These are phyloP conservation scores for Hemibagrus guttatus DNA, from an alignment of 2,797 vertebrate species.

Conservation along the genomic window DNA sequence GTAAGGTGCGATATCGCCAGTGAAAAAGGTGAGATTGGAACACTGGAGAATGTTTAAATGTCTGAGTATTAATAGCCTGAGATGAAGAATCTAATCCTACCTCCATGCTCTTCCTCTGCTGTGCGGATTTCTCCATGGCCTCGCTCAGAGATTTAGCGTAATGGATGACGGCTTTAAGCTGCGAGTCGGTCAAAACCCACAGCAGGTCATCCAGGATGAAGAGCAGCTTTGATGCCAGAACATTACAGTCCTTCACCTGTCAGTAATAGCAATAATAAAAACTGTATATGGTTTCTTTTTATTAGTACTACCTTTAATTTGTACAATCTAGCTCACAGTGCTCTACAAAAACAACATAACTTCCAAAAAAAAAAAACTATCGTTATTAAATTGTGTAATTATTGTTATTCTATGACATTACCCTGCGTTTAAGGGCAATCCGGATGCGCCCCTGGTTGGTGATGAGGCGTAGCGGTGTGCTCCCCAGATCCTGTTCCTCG, in stretches of 20 bases:
- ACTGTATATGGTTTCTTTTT: not conserved
- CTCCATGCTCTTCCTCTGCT: constrained; percentile 94
- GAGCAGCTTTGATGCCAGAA: constrained; percentile 92
- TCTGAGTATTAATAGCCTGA: not conserved
- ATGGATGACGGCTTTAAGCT: constrained; percentile 96
- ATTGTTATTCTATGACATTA: constrained; percentile 57
- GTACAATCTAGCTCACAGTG: not conserved
- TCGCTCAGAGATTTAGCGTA: constrained; percentile 96
- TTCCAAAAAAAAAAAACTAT: no score
- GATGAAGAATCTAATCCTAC: constrained; percentile 61
- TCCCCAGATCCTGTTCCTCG: constrained; percentile 87
- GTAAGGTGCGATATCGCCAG: not conserved
- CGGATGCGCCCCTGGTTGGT: constrained; percentile 96
- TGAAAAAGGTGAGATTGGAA: not conserved
- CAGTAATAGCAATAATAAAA: not conserved
- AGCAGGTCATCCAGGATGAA: constrained; percentile 95
- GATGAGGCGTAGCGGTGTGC: constrained; percentile 94
- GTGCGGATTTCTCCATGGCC: constrained; percentile 93
- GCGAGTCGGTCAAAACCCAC: constrained; percentile 97
- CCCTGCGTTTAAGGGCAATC: constrained; percentile 95
- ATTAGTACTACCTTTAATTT: not conserved
- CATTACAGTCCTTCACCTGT: constrained; percentile 96
- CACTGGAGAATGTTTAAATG: not conserved
- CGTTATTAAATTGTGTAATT: no score
- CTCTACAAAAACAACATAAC: not conserved